Evolutionary conservation across 2,888 invertebrate species (phyloP), one percentile per base, ranked within the genome.

Genomic region (Apodemia hepburni): DNA sequence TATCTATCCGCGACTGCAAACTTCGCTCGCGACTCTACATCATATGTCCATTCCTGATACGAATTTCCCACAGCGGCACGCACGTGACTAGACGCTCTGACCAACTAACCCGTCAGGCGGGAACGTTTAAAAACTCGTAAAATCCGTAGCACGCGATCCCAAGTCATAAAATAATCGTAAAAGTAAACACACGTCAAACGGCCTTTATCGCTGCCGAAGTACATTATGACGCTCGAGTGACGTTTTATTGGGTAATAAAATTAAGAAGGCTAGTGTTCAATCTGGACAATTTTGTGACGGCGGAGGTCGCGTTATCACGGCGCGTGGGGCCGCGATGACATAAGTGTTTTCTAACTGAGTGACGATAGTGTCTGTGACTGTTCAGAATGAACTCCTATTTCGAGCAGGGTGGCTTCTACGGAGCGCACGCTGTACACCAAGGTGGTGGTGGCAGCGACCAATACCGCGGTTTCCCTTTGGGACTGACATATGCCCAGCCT

Each of bases 351-450:
- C 80, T 77, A 74, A 81, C 81, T 78, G 75, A 84, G 88, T 89
- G 88, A 85, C 86, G 87, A 82, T 82, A 73, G 87, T 85, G 84
- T 75, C 79, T 72, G 85, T 85, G 87, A 88, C 80, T 75, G 76
- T 79, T 80, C 86, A 94, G 87, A 87, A 98, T 98, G 98, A 98
- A 97, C 96, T 97, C 97, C 85, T 98, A 98, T 90, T 98, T 98
- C 89, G 98, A 98, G 93, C 98, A 98, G 93, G 96, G 96, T 88
- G 97, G 97, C 89, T 98, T 98, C 93, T 98, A 98, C 93, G 97
- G 97, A 80, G 94, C 95, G 79, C 97, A 97, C 88, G 97, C 97
- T 82, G 90, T 90, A 76, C 95, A 97, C 92, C 95, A 97, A 92
- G 93, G 94, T 68, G 93, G 94, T 73, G 94, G 89, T 22, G 93